Evolutionary conservation across 1,140 invertebrate species (phyloP), one percentile per base, ranked within the genome.

Genomic region (Scaptodrosophila lebanonensis): DNA sequence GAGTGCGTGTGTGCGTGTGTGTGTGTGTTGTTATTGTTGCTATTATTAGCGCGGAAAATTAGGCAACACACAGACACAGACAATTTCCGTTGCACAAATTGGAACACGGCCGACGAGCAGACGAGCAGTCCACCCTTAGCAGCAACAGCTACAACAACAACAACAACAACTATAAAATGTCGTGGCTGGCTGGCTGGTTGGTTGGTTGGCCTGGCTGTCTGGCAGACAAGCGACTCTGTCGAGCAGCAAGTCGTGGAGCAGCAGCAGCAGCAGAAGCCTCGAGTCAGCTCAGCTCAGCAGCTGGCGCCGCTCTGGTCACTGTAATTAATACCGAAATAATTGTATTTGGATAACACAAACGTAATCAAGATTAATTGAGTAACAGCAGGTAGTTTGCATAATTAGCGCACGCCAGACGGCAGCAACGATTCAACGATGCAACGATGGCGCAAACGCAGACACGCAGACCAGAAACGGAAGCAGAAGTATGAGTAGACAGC

Each of bases 361-460:
- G 75, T 82, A 82, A 82, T 82, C 75, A 82, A 82, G 75, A 82
- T 82, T 82, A 82, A 82, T 82, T 82, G 75, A 75, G 75, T 82
- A 82, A 82, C 75, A 82, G 75, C 75, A 82, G 75, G 75, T 82
- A 82, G 75, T 82, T 82, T 82, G 75, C 75, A 82, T 82, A 82
- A 82, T 82, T 82, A 75, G 75, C 65, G 49, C 59, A 52, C 59
- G 25, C 5, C 43, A 20, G n/a, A n/a, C n/a, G n/a, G 22, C 3
- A 25, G 22, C 22, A 25, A 3, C 8, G 22, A 4, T 25, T 3
- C 22, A 4, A 8, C 3, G 22, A 25, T 8, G 22, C 3, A 25
- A 25, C 22, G 8, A 3, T 3, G 22, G 22, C 22, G 42, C 20
- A 43, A 40, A 36, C 16, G 15, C 50, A 45, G 38, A 47, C 35